These are phyloP conservation scores for Conistra vaccinii DNA, from an alignment of 2,888 invertebrate genomes.

Conservation along the genomic window DNA sequence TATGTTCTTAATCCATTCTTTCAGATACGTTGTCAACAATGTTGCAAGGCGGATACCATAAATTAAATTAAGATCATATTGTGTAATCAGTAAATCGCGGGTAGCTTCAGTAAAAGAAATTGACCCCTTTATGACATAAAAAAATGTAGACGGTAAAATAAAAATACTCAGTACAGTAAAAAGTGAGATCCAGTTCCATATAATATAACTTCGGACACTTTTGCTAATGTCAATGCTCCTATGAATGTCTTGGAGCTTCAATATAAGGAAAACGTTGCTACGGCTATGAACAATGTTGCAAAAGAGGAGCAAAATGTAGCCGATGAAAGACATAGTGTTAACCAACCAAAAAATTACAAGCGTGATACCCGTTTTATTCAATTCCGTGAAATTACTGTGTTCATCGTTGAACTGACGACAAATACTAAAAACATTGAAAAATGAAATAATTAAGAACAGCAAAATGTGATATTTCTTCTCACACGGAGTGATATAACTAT, in stretches of 20 bases:
- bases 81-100: accelerated
- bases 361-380: background rate
- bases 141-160: background rate
- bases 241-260: background rate
- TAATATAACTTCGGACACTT: background rate
- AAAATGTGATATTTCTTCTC: too few relatives aligned
- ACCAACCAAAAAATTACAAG: background rate
- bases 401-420: background rate
- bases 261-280: background rate
- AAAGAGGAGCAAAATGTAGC: conserved; percentile 1
- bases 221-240: background rate
- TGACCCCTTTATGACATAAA: background rate
- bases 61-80: conserved; percentile 9
- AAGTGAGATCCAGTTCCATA: conserved; percentile 22
- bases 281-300: conserved; percentile 4
- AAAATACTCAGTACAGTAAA: background rate
- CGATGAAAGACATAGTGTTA: background rate
- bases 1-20: background rate
- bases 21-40: conserved; percentile 1
- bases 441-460: too few relatives aligned
- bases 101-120: background rate
- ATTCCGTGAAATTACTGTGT: background rate
- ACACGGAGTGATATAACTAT: too few relatives aligned
- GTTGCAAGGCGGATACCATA: conserved; percentile 11
- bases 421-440: background rate